Evolutionary conservation across 2,797 vertebrate species (phyloP).

Genomic region (Argyrosomus regius): DNA sequence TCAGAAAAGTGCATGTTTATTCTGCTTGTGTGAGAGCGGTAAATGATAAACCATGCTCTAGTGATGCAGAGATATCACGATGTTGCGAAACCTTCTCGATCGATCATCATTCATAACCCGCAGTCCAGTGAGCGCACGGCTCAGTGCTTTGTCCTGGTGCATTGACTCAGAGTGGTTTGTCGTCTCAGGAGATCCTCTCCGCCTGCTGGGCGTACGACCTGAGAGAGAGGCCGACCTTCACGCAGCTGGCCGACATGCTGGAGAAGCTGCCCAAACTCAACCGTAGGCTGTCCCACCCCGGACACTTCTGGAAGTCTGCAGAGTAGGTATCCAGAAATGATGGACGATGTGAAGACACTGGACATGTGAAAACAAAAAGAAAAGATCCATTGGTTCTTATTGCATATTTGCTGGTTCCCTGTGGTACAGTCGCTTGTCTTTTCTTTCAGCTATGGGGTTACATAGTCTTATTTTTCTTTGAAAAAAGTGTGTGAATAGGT

Average conservation of each 20-base stretch:
- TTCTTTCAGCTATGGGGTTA: background rate
- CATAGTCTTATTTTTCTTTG: conserved; percentile 11
- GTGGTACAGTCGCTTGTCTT: conserved; percentile 39
- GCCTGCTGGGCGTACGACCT: conserved; percentile 95
- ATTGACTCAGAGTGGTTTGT: conserved; percentile 22
- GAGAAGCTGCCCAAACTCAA: conserved; percentile 98
- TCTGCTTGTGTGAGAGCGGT: conserved; percentile 3
- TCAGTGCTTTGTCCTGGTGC: background rate
- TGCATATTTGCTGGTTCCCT: conserved; percentile 14
- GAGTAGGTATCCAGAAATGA: conserved; percentile 91
- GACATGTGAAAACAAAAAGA: conserved; percentile 19
- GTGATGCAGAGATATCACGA: background rate
- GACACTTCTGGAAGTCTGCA: conserved; percentile 99
- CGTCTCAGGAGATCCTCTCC: conserved; percentile 94
- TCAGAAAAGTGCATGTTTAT: conserved; percentile 13
- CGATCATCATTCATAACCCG: background rate
- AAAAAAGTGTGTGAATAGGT: background rate
- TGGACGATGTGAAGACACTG: conserved; percentile 49
- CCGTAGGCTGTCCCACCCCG: conserved; percentile 96
- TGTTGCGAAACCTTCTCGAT: background rate
- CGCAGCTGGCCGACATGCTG: conserved; percentile 96
- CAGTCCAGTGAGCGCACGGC: background rate
- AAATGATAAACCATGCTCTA: background rate
- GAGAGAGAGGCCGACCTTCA: conserved; percentile 93
- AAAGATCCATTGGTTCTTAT: background rate